phyloP scores from a whole-genome alignment of 2,888 invertebrate genomes.

The Invenusta paracnida region DNA sequence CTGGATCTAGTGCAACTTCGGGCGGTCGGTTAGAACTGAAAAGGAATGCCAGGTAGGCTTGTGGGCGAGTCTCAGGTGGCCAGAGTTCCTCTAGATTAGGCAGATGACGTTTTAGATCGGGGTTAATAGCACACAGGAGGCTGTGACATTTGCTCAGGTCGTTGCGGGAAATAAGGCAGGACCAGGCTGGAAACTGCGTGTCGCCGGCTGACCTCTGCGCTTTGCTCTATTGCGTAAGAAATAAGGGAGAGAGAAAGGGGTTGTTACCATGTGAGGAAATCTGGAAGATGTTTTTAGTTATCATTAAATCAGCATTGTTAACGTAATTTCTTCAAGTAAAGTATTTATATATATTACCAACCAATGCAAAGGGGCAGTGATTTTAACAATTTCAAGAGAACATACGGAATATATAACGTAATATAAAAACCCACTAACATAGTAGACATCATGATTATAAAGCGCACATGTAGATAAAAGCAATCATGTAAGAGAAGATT shows the following conservation, averaged over 20 bases:
- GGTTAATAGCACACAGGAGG: neutral
- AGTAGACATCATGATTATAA: neutral
- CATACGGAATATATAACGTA: too few species aligned
- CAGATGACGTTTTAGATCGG: neutral
- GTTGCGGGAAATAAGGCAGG: neutral
- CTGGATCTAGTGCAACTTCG: neutral
- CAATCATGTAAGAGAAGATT: too few species aligned
- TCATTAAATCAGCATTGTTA: too few species aligned
- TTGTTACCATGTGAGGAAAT: too few species aligned
- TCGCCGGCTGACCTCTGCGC: neutral
- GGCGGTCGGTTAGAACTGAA: neutral
- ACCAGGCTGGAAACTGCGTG: neutral
- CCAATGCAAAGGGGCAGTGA: too few species aligned
- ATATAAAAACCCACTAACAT: too few species aligned
- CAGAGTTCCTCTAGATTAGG: neutral
- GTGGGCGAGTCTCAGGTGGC: neutral
- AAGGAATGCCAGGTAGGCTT: neutral
- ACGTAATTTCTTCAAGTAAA: too few species aligned
- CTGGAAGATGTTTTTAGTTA: too few species aligned
- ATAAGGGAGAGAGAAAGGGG: too few species aligned
- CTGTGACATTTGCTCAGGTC: neutral
- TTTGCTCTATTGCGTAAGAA: constrained; percentile 23
- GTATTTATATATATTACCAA: too few species aligned
- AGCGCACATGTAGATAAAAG: neutral
- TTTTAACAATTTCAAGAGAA: too few species aligned